These are phyloP conservation scores for Laspeyria flexula DNA, from an alignment of 2,888 invertebrate species.

Conservation along the genomic window DNA sequence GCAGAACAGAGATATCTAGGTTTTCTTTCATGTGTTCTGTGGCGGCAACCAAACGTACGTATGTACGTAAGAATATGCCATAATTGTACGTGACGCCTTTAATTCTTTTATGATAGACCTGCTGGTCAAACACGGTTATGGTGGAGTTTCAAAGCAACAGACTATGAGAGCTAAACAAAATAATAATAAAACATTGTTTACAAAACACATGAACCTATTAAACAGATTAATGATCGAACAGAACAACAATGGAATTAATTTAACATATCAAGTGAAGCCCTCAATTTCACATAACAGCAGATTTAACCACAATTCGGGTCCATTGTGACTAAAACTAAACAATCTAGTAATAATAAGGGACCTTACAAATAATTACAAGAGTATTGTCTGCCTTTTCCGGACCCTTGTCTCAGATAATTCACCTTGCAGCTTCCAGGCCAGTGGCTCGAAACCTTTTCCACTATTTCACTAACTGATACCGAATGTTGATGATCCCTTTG, in stretches of 20 bases:
- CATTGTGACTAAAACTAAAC: slow-evolving; percentile 1
- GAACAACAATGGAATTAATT: not conserved
- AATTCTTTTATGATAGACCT: too few species aligned
- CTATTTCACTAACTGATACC: slow-evolving; percentile 15
- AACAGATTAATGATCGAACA: not conserved
- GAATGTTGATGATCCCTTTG: slow-evolving; percentile 14
- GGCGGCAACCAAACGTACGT: too few species aligned
- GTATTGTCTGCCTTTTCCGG: slow-evolving; percentile 9
- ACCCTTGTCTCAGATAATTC: slow-evolving; percentile 21
- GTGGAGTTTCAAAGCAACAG: too few species aligned
- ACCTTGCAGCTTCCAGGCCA: slow-evolving; percentile 12
- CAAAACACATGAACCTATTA: too few species aligned
- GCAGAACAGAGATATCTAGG: too few species aligned
- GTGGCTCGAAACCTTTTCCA: slow-evolving; percentile 12
- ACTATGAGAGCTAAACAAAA: too few species aligned
- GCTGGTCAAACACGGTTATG: too few species aligned
- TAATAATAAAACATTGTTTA: too few species aligned
- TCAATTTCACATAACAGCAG: slow-evolving; percentile 5
- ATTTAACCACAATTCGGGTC: not conserved
- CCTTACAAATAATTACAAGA: slow-evolving; percentile 14
- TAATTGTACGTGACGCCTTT: too few species aligned
- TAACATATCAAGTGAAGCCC: slow-evolving; percentile 9
- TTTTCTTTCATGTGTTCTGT: too few species aligned
- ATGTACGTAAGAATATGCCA: too few species aligned
- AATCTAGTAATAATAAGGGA: slow-evolving; percentile 11